These are phyloP conservation scores for Anoplophora glabripennis DNA, from an alignment of 1,140 invertebrate genomes.

Conservation along the genomic window DNA sequence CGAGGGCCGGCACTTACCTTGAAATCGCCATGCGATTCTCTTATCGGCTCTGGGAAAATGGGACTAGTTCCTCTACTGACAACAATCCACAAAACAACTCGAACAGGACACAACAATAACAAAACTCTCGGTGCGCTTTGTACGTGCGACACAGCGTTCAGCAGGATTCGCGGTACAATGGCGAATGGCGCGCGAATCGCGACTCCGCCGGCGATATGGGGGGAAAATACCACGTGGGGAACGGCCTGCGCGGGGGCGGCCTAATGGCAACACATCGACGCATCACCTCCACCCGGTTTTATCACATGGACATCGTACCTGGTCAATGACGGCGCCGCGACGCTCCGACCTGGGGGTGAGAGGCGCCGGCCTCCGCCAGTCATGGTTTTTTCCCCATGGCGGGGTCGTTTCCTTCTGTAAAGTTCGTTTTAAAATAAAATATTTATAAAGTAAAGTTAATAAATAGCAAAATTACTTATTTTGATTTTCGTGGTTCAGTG, in stretches of 20 bases:
- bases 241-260: neutral
- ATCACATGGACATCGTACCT: no score
- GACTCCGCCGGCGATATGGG: neutral
- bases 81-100: neutral
- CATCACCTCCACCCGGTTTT: no score
- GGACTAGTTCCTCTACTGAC: neutral
- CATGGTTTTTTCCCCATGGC: no score
- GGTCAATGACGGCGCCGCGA: no score
- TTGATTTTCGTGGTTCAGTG: no score
- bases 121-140: neutral
- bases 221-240: conserved; percentile 6
- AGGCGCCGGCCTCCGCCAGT: no score
- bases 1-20: neutral
- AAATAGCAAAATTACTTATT: no score
- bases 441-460: no score
- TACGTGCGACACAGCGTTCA: neutral
- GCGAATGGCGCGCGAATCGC: neutral
- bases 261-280: no score
- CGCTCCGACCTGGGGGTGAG: no score
- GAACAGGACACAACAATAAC: conserved; percentile 7
- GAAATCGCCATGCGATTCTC: neutral
- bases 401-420: no score
- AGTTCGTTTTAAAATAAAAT: no score
- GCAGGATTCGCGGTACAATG: neutral
- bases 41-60: neutral